Conservation (phyloP, 2,113 vertebrate species). For the Pseudorhombus dupliciocellatus region DNA sequence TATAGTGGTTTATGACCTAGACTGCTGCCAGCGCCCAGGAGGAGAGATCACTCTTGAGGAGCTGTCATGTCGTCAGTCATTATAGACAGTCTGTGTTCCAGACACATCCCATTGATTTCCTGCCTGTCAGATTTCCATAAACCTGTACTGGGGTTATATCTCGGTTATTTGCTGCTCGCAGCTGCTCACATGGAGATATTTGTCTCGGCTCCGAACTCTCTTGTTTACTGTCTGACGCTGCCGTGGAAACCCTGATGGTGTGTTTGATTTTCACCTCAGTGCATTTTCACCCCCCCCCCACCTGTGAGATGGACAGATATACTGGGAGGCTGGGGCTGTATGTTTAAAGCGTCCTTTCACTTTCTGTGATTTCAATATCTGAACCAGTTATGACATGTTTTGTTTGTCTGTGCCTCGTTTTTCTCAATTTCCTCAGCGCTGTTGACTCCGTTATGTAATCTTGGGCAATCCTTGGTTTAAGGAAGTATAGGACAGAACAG, state of each 20-base stretch:
- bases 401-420: conserved; percentile 3
- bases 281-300: conserved; percentile 36
- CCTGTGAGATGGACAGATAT: conserved; percentile 38
- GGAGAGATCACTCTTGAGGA: no score
- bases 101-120: background rate
- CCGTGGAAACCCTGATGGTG: conserved; percentile 67
- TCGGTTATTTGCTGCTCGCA: background rate
- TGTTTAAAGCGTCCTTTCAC: conserved; percentile 50
- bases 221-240: conserved; percentile 60
- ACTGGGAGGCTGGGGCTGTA: conserved; percentile 24
- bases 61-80: no score
- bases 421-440: background rate
- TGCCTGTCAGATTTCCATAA: background rate
- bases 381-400: background rate
- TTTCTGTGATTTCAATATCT: no score
- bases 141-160: no score
- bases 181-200: conserved; percentile 57
- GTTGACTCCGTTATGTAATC: conserved; percentile 22
- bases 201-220: conserved; percentile 28
- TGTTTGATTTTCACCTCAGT: conserved; percentile 74
- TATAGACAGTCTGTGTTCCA: background rate
- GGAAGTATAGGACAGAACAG: no score
- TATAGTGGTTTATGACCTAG: no score
- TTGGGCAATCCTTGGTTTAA: conserved; percentile 21
- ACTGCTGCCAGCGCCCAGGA: no score